These are phyloP conservation scores for Clepsis dumicolana DNA, from an alignment of 2,888 invertebrate species.

Conservation along the genomic window DNA sequence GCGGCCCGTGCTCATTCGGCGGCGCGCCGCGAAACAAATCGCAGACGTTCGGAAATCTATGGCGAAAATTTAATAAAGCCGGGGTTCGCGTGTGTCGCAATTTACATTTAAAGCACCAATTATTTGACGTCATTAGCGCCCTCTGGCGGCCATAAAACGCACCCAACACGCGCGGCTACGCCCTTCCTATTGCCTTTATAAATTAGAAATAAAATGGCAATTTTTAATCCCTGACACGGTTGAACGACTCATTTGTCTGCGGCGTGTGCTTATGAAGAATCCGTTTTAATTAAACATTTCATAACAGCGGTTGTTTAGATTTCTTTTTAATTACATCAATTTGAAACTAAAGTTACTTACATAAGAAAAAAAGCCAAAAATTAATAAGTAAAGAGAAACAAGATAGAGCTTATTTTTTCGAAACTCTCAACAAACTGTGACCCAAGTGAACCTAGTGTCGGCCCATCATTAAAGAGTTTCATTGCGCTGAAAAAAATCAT, in stretches of 20 bases:
- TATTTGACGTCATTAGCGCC: constrained; percentile 85
- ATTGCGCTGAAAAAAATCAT: no score
- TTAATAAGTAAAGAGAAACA: no score
- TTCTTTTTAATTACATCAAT: not conserved
- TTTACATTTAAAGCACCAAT: constrained; percentile 86
- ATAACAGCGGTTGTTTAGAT: not conserved
- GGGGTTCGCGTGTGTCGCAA: constrained; percentile 78
- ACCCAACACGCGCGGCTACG: constrained; percentile 75
- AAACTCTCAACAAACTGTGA: no score
- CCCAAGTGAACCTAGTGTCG: no score
- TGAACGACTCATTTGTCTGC: constrained; percentile 38
- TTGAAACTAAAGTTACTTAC: no score
- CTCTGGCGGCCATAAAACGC: constrained; percentile 82
- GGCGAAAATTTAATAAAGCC: constrained; percentile 79
- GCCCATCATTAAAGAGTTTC: no score
- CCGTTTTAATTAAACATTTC: constrained; percentile 25
- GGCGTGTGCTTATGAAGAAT: constrained; percentile 19
- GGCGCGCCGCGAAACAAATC: constrained; percentile 36
- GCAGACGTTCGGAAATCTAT: constrained; percentile 55
- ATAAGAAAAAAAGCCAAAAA: no score
- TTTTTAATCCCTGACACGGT: constrained; percentile 48
- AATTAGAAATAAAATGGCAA: constrained; percentile 79
- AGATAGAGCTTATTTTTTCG: no score
- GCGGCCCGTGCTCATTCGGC: not conserved
- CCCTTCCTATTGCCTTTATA: constrained; percentile 72